Conservation (phyloP, 2,888 invertebrate genomes). For the Sphinx pinastri region DNA sequence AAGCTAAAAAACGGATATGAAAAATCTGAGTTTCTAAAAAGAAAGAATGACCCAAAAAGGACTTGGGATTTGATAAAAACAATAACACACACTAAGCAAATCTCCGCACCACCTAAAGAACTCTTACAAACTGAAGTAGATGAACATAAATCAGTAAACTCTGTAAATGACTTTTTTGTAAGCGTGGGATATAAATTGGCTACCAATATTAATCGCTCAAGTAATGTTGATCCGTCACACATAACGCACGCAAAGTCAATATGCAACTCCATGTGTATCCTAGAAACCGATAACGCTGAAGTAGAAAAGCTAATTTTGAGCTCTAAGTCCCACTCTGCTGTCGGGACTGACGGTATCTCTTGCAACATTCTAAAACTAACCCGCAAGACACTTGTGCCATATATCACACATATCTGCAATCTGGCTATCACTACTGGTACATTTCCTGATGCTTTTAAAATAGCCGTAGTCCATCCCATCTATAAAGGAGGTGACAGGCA, state of each 20-base stretch:
- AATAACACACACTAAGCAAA: not conserved
- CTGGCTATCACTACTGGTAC: not conserved
- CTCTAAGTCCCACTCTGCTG: not conserved
- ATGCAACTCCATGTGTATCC: not conserved
- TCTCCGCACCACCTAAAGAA: not conserved
- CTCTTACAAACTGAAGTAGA: not conserved
- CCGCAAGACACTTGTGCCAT: not conserved
- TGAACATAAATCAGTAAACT: not conserved
- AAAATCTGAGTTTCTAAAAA: not conserved
- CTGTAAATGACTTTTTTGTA: not conserved
- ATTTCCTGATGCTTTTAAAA: not conserved
- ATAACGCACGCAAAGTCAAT: not conserved
- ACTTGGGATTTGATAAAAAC: not conserved
- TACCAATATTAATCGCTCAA: not conserved
- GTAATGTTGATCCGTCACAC: not conserved
- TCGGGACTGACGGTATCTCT: not conserved
- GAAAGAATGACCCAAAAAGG: not conserved
- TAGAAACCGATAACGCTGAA: not conserved
- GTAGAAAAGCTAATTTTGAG: not conserved
- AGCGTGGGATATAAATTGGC: not conserved
- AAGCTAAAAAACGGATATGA: not conserved
- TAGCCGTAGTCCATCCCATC: not conserved
- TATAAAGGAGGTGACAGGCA: not conserved
- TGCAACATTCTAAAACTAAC: not conserved
- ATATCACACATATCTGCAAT: not conserved